Percentiles rank a stretch among this genome's conserved stretches.
Evolutionary conservation across 1,140 invertebrate species (phyloP).

Genomic region (fruit fly (Drosophila melanogaster)): DNA sequence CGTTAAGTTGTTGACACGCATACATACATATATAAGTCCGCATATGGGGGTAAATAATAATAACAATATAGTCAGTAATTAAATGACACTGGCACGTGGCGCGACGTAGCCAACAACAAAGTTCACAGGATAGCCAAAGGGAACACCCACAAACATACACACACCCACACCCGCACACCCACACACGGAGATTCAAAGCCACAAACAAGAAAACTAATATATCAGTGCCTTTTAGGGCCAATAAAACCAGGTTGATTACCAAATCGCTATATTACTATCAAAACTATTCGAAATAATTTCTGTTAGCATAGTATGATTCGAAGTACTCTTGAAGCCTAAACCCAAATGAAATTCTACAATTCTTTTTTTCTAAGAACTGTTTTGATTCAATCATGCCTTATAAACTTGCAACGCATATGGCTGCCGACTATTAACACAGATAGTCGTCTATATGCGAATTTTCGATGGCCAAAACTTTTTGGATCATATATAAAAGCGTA

Average conservation of each 20-base stretch:
- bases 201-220: conserved; percentile 36
- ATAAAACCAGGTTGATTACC: not conserved
- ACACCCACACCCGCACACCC: not conserved
- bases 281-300: not conserved
- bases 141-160: not conserved
- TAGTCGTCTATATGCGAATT: too few species aligned
- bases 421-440: too few species aligned
- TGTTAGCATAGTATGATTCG: too few species aligned
- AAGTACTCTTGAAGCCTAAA: too few species aligned
- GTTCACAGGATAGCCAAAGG: conserved; percentile 17
- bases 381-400: not conserved
- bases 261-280: not conserved
- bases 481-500: not conserved
- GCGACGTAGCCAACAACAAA: conserved; percentile 27
- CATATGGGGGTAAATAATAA: conserved; percentile 37
- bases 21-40: not conserved
- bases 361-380: not conserved
- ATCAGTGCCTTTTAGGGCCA: conserved; percentile 8
- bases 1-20: conserved; percentile 74
- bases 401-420: too few species aligned
- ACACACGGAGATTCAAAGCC: not conserved
- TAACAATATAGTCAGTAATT: conserved; percentile 78
- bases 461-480: not conserved
- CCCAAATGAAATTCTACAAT: too few species aligned
- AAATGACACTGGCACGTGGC: conserved; percentile 69